Base-by-base conservation (phyloP, 2,888 invertebrate species). In the Thera britannica region DNA sequence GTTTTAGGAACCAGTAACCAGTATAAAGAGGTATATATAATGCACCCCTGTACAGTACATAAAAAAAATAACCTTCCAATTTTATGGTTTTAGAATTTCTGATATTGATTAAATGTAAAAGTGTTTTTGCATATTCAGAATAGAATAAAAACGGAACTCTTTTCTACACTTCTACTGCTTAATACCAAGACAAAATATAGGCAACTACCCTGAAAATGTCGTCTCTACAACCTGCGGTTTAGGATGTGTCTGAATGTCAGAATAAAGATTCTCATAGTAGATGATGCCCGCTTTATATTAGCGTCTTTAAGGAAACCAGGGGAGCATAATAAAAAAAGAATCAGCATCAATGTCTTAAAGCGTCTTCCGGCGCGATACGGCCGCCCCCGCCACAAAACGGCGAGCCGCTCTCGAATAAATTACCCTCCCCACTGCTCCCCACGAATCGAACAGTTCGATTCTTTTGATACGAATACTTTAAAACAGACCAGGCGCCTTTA, bases 291-390 rank as follows among this genome's bases (percentile, higher is more conserved):
- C 87, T 91, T 92, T 93, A 89, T 93, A 93, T 93, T 93, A 93
- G 93, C 92, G 91, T 93, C 92, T 93, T 93, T 91, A 90, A 87
- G 86, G 82, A 81, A 86, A 90, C 88, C 90, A 89, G 87, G 93
- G 93, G 93, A 83, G 92, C 86, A 91, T 90, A 91, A 91, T 92
- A 93, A 90, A 92, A 92, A 92, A 92, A 92, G 90, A 93, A 92
- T 93, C 93, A 93, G 93, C 93, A 93, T 93, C 93, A 87, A 92
- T 93, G 92, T 93, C 93, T 93, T 91, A 88, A 89, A 90, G 88
- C 88, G 85, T 86, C 92, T 93, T 92, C 92, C 92, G 90, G 86
- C 75, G 80, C 75, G 87, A 88, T 91, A 89, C 83, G 68, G 79
- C 82, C 85, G 83, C 89, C 89, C 68, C 88, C 86, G 86, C 93